Evolutionary conservation across 2,113 vertebrate species (phyloP), one percentile per base, ranked within the genome.

Genomic region (Athene cunicularia): DNA sequence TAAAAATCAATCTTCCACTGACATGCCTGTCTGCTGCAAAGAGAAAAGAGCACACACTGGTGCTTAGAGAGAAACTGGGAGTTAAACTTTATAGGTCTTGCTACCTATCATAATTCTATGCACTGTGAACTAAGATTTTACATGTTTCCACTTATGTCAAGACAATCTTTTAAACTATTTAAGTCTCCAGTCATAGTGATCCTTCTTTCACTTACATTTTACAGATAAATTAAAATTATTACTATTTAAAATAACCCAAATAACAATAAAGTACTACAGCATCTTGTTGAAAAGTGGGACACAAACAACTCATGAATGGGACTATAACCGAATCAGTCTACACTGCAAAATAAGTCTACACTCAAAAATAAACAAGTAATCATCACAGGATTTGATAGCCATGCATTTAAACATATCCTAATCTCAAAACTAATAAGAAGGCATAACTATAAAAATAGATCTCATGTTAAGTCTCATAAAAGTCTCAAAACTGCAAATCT

Each of bases 401-500:
- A 66, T 75, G 50, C 71, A 95, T 94, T 92, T 94, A 90, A 91
- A 83, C 72, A 81, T 60, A 87, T 63, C n/a, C 60, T 90, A 86
- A 88, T 94, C 95, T 96, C 18, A 15, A 95, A 97, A 94, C 96
- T 91, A 96, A 66, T 96, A 96, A 95, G 93, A 67, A 77, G 28
- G 81, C 92, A 82, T 92, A 96, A 93, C 96, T 95, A 84, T 79
- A 96, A 97, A 94, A 96, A 97, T 50, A 94, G 90, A 96, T 96
- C 76, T 95, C 62, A 80, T 49, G 86, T 82, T 92, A 96, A 96
- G 72, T 94, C 95, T 96, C 93, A 91, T 97, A 94, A 95, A 96
- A 95, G 86, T 83, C 92, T 95, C 94, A 92, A 95, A 96, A 97
- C 75, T 83, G 94, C 90, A 96, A 96, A 97, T 98, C 90, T 95